Percentiles rank a stretch among this genome's conserved stretches.
These are phyloP conservation scores for Agonopterix heracliana DNA, from an alignment of 2,888 invertebrate species.

Conservation along the genomic window DNA sequence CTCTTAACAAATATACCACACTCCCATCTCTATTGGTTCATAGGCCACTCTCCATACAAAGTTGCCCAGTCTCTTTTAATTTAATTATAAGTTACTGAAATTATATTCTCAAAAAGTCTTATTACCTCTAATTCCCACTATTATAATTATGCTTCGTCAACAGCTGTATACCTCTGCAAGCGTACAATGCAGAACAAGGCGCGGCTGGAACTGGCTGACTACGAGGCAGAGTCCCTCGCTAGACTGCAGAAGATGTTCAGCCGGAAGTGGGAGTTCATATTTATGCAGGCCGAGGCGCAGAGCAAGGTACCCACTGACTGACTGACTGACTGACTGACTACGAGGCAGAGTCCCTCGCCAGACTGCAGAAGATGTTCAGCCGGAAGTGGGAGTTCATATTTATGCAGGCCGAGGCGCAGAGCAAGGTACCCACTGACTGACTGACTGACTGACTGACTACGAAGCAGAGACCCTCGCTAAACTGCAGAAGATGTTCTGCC, in stretches of 20 bases:
- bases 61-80: too few relatives aligned
- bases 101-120: too few relatives aligned
- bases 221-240: slow-evolving; percentile 98
- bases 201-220: slow-evolving; percentile 96
- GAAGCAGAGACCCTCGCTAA: slow-evolving; percentile 90
- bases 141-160: background rate
- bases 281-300: slow-evolving; percentile 94
- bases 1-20: too few relatives aligned
- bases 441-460: slow-evolving; percentile 62
- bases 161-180: slow-evolving; percentile 99
- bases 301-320: slow-evolving; percentile 61
- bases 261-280: slow-evolving; percentile 99
- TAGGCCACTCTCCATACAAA: too few relatives aligned
- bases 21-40: too few relatives aligned
- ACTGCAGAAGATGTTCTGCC: slow-evolving; percentile 99
- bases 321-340: slow-evolving; percentile 78
- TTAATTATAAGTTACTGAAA: too few relatives aligned
- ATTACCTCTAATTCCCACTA: too few relatives aligned
- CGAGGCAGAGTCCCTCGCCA: slow-evolving; percentile 91
- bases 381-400: slow-evolving; percentile 99
- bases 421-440: slow-evolving; percentile 52
- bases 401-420: slow-evolving; percentile 93
- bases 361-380: slow-evolving; percentile 98
- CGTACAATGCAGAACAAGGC: slow-evolving; percentile 99
- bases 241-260: slow-evolving; percentile 99